Evolutionary conservation across 2,113 vertebrate species (phyloP), one percentile per base, ranked within the genome.

Genomic region (Notothenia rossii): DNA sequence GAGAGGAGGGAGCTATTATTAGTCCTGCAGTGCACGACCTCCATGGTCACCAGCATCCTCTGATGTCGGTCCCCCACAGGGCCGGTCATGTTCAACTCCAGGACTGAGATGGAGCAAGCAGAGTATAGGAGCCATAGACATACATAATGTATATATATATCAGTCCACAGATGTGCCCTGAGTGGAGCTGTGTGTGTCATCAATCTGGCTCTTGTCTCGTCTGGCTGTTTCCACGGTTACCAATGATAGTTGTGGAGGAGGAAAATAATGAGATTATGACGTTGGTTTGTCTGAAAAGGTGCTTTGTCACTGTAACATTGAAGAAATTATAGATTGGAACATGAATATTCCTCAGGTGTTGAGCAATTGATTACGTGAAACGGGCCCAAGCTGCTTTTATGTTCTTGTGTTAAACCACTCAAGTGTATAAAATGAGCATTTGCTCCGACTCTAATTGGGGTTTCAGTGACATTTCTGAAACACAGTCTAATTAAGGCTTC

Each of bases 211-310:
- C 69, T 63, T 22, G 2, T 53, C 79, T 53, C 10, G 64, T 85
- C 84, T 86, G 86, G 56, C 71, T 81, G 88, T 92, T 92, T 91
- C 92, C 89, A 92, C 67, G 84, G 92, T 89, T 89, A 91, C 90
- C 82, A 65, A 20, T 75, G 75, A 83, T 85, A 90, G 85, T 81
- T 80, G 84, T 85, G 85, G 83, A 80, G 86, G 88, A 87, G 84
- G 81, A 82, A 79, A 72, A 65, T 65, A 36, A 80, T 69, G 50
- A 66, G 68, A 86, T 73, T 45, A 75, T 75, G 69, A 88, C 48
- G 63, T 72, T 50, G 25, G 73, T 62, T 61, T 75, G 54, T 69
- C 62, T 65, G 17, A 65, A 82, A 40, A 85, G 71, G 64, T 83
- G 68, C 81, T 77, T 79, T 81, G 40, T 79, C 82, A 86, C 70